phyloP scores from a whole-genome alignment of 2,113 vertebrate genomes.

The Taurulus bubalis region DNA sequence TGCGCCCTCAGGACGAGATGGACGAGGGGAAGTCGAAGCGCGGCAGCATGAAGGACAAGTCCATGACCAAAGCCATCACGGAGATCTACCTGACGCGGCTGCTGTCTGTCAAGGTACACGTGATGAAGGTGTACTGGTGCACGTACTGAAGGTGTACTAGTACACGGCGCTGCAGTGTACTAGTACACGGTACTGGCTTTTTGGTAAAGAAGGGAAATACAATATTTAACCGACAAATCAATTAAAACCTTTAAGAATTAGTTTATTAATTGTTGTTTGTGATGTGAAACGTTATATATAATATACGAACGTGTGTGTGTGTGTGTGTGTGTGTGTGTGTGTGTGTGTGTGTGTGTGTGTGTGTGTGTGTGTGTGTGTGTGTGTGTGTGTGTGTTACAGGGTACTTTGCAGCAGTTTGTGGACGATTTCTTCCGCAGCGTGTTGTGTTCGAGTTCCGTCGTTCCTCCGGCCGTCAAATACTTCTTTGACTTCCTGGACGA shows the following conservation, averaged over 20 bases:
- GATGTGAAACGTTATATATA: too few species aligned
- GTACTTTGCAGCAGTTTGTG: constrained; percentile 97
- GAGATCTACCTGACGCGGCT: constrained; percentile 98
- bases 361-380: constrained; percentile 7
- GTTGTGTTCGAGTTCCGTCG: constrained; percentile 87
- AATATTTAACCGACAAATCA: too few species aligned
- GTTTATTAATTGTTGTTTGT: too few species aligned
- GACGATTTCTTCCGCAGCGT: constrained; percentile 96
- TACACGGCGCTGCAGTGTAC: too few species aligned
- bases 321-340: not conserved
- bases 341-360: too few species aligned
- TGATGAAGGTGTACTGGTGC: too few species aligned
- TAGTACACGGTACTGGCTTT: too few species aligned
- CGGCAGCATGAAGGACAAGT: constrained; percentile 95
- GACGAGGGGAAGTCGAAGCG: constrained; percentile 94
- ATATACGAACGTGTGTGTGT: not conserved
- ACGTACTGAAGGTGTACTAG: too few species aligned
- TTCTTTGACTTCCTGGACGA: constrained; percentile 99
- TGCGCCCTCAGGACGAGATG: constrained; percentile 90
- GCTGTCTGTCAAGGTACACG: constrained; percentile 90
- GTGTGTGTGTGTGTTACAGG: constrained; percentile 80
- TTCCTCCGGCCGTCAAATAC: constrained; percentile 96
- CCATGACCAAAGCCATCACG: constrained; percentile 96
- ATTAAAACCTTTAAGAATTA: too few species aligned
- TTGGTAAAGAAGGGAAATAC: too few species aligned